Conservation (phyloP, 2,113 vertebrate genomes). For the Aegotheles bennettii region DNA sequence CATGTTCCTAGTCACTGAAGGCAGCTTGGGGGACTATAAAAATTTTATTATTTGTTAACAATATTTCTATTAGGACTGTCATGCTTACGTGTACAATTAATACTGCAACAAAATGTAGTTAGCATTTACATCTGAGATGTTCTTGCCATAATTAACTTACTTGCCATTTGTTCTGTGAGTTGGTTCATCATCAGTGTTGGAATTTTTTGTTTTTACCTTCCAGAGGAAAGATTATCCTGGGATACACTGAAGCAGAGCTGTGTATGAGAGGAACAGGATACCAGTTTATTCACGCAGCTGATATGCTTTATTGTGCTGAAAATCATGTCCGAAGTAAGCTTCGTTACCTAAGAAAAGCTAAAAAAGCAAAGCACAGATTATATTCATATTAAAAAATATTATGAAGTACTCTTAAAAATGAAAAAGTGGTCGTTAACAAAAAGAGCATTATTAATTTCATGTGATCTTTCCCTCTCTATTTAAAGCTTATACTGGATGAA, state of each 20-base stretch:
- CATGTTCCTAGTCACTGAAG: not conserved
- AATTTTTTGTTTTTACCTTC: slow-evolving; percentile 5
- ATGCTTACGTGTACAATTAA: not conserved
- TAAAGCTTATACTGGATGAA: not conserved
- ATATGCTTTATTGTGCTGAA: slow-evolving; percentile 88
- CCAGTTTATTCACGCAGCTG: slow-evolving; percentile 85
- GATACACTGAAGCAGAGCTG: slow-evolving; percentile 84
- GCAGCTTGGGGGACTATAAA: not conserved
- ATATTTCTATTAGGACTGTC: not conserved
- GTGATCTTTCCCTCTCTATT: not conserved
- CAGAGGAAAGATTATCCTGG: slow-evolving; percentile 83
- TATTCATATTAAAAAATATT: not conserved
- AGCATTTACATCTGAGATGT: not conserved
- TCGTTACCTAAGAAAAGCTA: not conserved
- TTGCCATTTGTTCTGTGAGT: not conserved
- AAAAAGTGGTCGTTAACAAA: not conserved
- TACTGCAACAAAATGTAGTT: not conserved
- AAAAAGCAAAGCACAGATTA: not conserved
- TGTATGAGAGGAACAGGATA: slow-evolving; percentile 82
- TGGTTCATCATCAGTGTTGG: not conserved
- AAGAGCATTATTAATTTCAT: not conserved
- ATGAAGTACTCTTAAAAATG: not conserved
- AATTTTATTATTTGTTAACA: not conserved
- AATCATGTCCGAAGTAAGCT: slow-evolving; percentile 84
- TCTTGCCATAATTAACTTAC: not conserved